Evolutionary conservation across 2,888 invertebrate species (phyloP), one percentile per base, ranked within the genome.

Genomic region (Campoletis raptor): DNA sequence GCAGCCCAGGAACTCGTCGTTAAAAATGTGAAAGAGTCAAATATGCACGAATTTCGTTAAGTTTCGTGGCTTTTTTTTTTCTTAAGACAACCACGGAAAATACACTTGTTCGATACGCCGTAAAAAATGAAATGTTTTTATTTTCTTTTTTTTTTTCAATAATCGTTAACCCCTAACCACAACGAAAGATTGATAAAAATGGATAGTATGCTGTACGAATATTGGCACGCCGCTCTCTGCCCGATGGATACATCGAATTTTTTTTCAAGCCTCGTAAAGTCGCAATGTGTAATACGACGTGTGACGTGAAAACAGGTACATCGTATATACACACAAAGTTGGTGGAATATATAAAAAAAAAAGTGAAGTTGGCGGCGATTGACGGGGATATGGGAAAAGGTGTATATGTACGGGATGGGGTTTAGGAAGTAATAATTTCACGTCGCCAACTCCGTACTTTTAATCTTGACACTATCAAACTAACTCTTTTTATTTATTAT

Each of bases 221-320:
- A 82, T 84, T 88, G 87, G 85, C 88, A 88, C 86, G 82, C 85
- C 83, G 86, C 73, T 52, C 70, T 18, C 80, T 85, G 66, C 57
- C 74, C 77, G 85, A 87, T 83, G 76, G 88, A 86, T 87, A 88
- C 88, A 88, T 87, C 81, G 81, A 79, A 86, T 87, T 88, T 88
- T 87, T 57, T 61, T 61, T 61, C 61, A 24, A 81, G 76, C 64
- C 52, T 70, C 48, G 54, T 72, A 57, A 61, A 69, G 72, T 83
- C 76, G 81, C 80, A 85, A 83, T 83, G 83, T 83, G 66, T 67
- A 67, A 81, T 77, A 54, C 45, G 74, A 79, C 70, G 83, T 77
- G 76, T 86, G 83, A 84, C 84, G 84, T 79, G 67, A 82, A 78
- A 86, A 88, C 87, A 87, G 85, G 88, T 88, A 87, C 77, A 57